Conservation (phyloP, 2,888 invertebrate genomes). For the Serripes groenlandicus region DNA sequence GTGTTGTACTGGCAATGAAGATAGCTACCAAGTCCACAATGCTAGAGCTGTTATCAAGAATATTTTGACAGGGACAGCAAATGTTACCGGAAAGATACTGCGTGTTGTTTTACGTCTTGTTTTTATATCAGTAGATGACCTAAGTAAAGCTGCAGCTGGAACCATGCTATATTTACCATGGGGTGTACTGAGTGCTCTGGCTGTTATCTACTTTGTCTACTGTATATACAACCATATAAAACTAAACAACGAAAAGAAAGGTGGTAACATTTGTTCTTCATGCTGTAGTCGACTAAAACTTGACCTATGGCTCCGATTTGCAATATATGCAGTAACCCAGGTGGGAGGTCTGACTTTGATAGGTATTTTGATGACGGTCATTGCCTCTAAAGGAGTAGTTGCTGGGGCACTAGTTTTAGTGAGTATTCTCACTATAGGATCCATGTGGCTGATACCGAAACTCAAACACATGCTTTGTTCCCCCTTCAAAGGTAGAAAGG, state of each 20-base stretch:
- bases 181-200: constrained; percentile 12
- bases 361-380: constrained; percentile 14
- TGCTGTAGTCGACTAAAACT: constrained; percentile 28
- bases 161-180: constrained; percentile 14
- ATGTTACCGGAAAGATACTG: constrained; percentile 30
- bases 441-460: constrained; percentile 25
- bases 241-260: constrained; percentile 6
- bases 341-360: constrained; percentile 35
- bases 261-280: constrained; percentile 23
- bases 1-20: constrained; percentile 46
- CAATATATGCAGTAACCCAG: constrained; percentile 18
- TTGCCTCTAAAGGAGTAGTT: constrained; percentile 18
- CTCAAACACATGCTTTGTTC: constrained; percentile 19
- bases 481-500: constrained; percentile 39
- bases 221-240: constrained; percentile 30
- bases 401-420: constrained; percentile 5
- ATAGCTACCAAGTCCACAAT: constrained; percentile 34
- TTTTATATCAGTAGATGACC: constrained; percentile 29
- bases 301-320: constrained; percentile 36
- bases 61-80: constrained; percentile 6
- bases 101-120: constrained; percentile 16
- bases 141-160: neutral
- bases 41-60: neutral
- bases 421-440: constrained; percentile 16
- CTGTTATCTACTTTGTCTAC: constrained; percentile 30